Conservation (phyloP, 2,888 invertebrate genomes). For the Tachina fera region DNA sequence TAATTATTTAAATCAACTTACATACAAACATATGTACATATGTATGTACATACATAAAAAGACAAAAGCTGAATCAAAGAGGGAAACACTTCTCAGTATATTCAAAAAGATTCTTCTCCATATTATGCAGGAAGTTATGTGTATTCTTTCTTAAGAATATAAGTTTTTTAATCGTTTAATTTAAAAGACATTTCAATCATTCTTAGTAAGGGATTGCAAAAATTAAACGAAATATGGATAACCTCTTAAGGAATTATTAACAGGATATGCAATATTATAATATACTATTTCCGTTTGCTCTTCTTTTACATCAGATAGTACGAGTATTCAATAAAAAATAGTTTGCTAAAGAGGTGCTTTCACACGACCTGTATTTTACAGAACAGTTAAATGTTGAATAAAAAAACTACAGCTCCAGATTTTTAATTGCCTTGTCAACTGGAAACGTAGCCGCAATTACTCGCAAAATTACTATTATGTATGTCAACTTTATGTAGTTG, state of each 20-base stretch:
- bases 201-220: not conserved
- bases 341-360: not conserved
- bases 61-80: slow-evolving; percentile 2
- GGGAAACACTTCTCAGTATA: slow-evolving; percentile 15
- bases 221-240: slow-evolving; percentile 20
- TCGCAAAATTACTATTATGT: no score
- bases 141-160: slow-evolving; percentile 11
- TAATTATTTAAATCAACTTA: slow-evolving; percentile 59
- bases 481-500: no score
- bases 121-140: not conserved
- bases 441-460: no score
- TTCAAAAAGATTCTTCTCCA: slow-evolving; percentile 5
- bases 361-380: not conserved
- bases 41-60: slow-evolving; percentile 9
- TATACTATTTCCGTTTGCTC: slow-evolving; percentile 1
- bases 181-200: slow-evolving; percentile 25
- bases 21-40: no score
- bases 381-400: not conserved
- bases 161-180: slow-evolving; percentile 10
- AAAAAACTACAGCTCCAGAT: no score
- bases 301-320: not conserved
- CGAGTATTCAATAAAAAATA: not conserved
- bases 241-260: slow-evolving; percentile 58
- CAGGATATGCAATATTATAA: slow-evolving; percentile 43
- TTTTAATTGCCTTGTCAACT: no score